Evolutionary conservation across 37 sponge, comb jelly and placozoan genomes (phyloP).

Genomic region (Petrosia ficiformis): DNA sequence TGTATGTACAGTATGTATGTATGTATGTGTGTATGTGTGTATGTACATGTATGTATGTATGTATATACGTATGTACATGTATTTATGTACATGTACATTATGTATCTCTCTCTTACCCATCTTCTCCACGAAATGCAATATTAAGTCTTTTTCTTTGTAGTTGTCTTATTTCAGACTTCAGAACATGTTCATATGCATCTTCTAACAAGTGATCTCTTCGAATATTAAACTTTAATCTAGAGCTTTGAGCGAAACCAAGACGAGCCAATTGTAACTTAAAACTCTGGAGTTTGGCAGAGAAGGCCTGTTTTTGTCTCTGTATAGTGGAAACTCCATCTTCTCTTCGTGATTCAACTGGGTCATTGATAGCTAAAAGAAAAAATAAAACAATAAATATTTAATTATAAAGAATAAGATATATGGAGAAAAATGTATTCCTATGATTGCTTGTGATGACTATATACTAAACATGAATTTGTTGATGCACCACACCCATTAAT

Average conservation of each 20-base stretch:
- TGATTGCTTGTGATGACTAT: no score
- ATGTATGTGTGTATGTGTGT: no score
- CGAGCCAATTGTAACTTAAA: constrained; percentile 61
- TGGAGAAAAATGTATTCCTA: no score
- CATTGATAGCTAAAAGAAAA: no score
- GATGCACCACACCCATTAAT: no score
- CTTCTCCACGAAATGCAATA: constrained; percentile 77
- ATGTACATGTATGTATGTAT: no score
- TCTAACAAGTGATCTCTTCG: constrained; percentile 79
- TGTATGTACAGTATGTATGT: no score
- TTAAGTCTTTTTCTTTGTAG: constrained; percentile 79
- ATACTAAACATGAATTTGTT: no score
- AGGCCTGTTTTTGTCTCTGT: constrained; percentile 59
- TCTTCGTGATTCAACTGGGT: not conserved
- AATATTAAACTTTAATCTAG: constrained; percentile 72
- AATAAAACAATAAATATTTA: no score
- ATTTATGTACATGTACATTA: not conserved
- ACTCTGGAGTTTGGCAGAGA: constrained; percentile 63
- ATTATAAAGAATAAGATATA: no score
- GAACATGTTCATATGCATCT: constrained; percentile 74
- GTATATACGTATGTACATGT: not conserved
- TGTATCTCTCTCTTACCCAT: constrained; percentile 70
- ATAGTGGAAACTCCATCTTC: constrained; percentile 9
- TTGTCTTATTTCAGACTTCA: constrained; percentile 50
- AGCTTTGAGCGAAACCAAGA: constrained; percentile 62